Percentiles rank a stretch among this genome's conserved stretches.
Conservation (phyloP, 2,888 invertebrate genomes). For the Carpatolechia fugitivella region DNA sequence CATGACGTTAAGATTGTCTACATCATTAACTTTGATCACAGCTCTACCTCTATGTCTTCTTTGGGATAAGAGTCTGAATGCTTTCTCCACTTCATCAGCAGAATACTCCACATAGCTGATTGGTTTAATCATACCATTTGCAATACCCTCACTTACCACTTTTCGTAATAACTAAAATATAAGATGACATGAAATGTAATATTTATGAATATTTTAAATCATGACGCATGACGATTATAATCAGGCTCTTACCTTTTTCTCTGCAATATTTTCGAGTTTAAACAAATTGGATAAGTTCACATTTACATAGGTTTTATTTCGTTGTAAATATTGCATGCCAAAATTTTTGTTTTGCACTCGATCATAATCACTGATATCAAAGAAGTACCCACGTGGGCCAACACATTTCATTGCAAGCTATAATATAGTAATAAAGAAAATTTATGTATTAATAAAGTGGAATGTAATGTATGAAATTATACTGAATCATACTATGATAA, state of each 20-base stretch:
- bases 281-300: conserved; percentile 39
- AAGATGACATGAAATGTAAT: conserved; percentile 34
- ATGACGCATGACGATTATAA: background rate
- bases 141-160: conserved; percentile 81
- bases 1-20: conserved; percentile 16
- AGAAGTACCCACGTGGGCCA: background rate
- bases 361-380: conserved; percentile 37
- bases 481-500: no score
- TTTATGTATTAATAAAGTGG: no score
- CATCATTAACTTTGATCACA: conserved; percentile 38
- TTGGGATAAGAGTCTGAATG: conserved; percentile 80
- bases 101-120: conserved; percentile 82
- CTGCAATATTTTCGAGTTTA: conserved; percentile 25
- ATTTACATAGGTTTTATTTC: conserved; percentile 28
- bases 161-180: conserved; percentile 67
- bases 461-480: no score
- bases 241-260: conserved; percentile 44
- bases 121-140: conserved; percentile 83
- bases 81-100: conserved; percentile 81
- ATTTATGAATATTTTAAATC: background rate
- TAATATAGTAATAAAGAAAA: background rate
- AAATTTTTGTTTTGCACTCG: conserved; percentile 33
- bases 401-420: conserved; percentile 15
- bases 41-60: conserved; percentile 81
- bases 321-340: conserved; percentile 34